phyloP scores from a whole-genome alignment of 2,113 vertebrate species.

The Nematolebias whitei region DNA sequence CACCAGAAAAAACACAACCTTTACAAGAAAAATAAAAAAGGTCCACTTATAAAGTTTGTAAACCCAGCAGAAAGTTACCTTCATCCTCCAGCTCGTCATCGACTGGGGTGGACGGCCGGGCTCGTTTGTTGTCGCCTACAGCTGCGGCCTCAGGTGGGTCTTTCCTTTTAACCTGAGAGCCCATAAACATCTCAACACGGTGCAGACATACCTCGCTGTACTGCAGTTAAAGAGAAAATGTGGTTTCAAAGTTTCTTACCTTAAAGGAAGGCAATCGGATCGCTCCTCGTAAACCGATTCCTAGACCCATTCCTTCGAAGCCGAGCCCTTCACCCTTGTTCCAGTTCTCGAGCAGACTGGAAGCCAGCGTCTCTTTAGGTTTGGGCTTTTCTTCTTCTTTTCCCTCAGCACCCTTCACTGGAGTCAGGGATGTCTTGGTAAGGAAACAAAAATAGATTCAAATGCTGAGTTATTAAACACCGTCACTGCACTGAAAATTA shows the following conservation, averaged over 20 bases:
- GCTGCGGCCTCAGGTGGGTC: slow-evolving; percentile 90
- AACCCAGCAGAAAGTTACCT: slow-evolving; percentile 75
- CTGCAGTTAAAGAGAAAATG: not conserved
- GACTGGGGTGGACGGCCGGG: slow-evolving; percentile 89
- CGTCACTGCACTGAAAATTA: not conserved
- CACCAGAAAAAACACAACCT: not conserved
- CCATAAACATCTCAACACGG: not conserved
- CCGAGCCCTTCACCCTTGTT: slow-evolving; percentile 94
- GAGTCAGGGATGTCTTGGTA: slow-evolving; percentile 88
- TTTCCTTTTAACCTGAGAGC: slow-evolving; percentile 92
- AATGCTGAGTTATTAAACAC: not conserved
- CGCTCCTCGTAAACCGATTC: slow-evolving; percentile 91
- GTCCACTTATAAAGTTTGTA: too few species aligned
- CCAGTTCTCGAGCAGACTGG: slow-evolving; percentile 94
- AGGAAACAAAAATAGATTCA: slow-evolving; percentile 3
- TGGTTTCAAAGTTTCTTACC: slow-evolving; percentile 65
- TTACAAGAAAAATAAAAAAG: too few species aligned
- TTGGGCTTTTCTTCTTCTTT: slow-evolving; percentile 93
- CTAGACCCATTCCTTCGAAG: slow-evolving; percentile 92
- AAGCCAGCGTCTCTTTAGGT: slow-evolving; percentile 89
- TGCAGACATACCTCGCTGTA: not conserved
- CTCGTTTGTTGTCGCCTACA: slow-evolving; percentile 90
- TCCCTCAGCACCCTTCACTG: slow-evolving; percentile 89
- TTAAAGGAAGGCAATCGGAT: slow-evolving; percentile 97
- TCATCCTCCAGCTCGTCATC: slow-evolving; percentile 95